Percentiles rank a stretch among this genome's conserved stretches.
Conservation (phyloP, 2,797 vertebrate species). For the Picus viridis region DNA sequence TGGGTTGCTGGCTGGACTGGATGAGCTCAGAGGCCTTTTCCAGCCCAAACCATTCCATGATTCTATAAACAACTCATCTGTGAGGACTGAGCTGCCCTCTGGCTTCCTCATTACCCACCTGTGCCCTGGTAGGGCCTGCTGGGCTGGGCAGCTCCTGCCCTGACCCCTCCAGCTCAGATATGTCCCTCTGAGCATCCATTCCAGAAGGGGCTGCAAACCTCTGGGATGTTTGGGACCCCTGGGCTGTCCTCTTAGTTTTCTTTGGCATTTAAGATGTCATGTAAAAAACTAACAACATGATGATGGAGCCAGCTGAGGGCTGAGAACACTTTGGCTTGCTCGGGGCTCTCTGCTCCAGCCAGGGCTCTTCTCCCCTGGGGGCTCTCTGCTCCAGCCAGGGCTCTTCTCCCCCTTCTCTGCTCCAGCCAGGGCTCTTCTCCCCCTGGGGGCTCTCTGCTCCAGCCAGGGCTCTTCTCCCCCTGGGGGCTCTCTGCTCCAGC, state of each 20-base stretch:
- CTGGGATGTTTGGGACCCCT: background rate
- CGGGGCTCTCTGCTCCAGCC: background rate
- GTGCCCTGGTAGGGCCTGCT: background rate
- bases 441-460: no score
- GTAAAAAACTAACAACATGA: background rate
- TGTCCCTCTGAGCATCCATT: slow-evolving; percentile 5
- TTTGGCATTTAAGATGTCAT: background rate
- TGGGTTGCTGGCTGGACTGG: no score
- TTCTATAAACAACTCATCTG: background rate
- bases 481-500: no score
- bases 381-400: no score
- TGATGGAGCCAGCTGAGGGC: background rate
- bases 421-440: no score
- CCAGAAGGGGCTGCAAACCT: background rate
- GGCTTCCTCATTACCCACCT: background rate
- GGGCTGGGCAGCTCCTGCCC: background rate
- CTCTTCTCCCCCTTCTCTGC: no score
- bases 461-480: no score
- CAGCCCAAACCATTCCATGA: background rate
- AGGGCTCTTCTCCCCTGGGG: no score
- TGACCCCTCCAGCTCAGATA: background rate
- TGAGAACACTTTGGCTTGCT: background rate
- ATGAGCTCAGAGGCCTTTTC: no score
- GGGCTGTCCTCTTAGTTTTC: background rate
- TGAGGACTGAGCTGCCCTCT: background rate